Evolutionary conservation across 1,140 invertebrate species (phyloP).

Genomic region (Galleria mellonella): DNA sequence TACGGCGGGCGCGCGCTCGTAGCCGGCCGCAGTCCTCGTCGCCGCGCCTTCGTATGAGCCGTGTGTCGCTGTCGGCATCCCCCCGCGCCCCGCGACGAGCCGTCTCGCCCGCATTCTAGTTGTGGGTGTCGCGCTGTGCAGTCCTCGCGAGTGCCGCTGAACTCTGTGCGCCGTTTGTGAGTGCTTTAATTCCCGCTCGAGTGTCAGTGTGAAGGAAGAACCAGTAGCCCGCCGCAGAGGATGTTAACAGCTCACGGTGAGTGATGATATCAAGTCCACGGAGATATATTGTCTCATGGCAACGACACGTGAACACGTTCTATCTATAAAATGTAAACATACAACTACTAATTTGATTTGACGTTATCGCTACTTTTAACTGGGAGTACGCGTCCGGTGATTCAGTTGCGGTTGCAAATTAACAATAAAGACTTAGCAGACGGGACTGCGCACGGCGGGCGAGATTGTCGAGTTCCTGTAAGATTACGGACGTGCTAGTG

Average conservation of each 20-base stretch:
- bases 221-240: conserved; percentile 54
- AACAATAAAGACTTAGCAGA: conserved; percentile 41
- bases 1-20: conserved; percentile 44
- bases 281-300: conserved; percentile 46
- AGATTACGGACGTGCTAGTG: conserved; percentile 39
- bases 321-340: conserved; percentile 72
- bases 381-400: conserved; percentile 35
- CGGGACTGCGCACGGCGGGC: conserved; percentile 30
- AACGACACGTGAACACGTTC: conserved; percentile 67
- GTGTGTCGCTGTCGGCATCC: conserved; percentile 48
- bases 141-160: conserved; percentile 67
- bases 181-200: conserved; percentile 66
- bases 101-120: conserved; percentile 69
- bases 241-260: conserved; percentile 72
- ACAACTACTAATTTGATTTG: conserved; percentile 65
- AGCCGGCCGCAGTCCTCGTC: conserved; percentile 61
- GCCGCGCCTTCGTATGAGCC: conserved; percentile 66
- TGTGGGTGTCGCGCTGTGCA: conserved; percentile 69
- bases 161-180: conserved; percentile 71
- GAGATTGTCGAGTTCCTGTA: conserved; percentile 66
- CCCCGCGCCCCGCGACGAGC: conserved; percentile 50
- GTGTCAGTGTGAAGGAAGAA: conserved; percentile 66
- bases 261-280: conserved; percentile 45
- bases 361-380: conserved; percentile 45
- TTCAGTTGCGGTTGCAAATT: conserved; percentile 39